Percentiles rank a stretch among this genome's conserved stretches.
phyloP scores from a whole-genome alignment of 2,888 invertebrate genomes.

The Hydraecia micacea region DNA sequence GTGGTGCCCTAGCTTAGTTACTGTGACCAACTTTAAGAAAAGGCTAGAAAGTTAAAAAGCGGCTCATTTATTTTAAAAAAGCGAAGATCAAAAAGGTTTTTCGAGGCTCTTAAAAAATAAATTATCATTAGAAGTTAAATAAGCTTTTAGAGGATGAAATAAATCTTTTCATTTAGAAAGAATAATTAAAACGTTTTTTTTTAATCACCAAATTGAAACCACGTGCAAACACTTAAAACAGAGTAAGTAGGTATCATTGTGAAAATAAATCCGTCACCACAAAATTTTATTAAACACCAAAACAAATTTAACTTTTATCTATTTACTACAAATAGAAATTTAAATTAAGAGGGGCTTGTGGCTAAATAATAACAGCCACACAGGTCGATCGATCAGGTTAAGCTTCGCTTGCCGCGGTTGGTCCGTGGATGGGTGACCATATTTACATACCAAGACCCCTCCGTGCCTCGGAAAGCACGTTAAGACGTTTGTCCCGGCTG shows the following conservation, averaged over 20 bases:
- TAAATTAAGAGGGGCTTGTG: not conserved
- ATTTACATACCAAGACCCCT: too few species aligned
- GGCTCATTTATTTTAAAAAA: not conserved
- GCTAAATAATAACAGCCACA: too few species aligned
- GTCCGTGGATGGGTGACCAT: too few species aligned
- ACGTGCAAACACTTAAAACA: not conserved
- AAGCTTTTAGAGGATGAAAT: not conserved
- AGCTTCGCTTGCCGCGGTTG: too few species aligned
- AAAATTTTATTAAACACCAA: not conserved
- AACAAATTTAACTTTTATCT: not conserved
- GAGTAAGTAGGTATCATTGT: not conserved
- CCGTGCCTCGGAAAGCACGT: too few species aligned
- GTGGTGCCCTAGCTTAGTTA: not conserved
- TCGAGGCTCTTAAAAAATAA: not conserved
- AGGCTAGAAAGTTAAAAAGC: not conserved
- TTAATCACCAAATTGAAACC: not conserved
- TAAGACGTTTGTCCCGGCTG: too few species aligned
- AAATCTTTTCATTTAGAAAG: not conserved
- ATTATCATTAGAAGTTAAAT: not conserved
- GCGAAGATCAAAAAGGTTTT: not conserved
- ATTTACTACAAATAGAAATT: constrained; percentile 1
- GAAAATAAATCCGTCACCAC: not conserved
- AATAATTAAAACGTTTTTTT: not conserved
- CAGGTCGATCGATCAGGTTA: too few species aligned
- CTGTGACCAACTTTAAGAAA: not conserved